Base-by-base conservation (phyloP, 2,888 invertebrate species). In the Macaria notata region DNA sequence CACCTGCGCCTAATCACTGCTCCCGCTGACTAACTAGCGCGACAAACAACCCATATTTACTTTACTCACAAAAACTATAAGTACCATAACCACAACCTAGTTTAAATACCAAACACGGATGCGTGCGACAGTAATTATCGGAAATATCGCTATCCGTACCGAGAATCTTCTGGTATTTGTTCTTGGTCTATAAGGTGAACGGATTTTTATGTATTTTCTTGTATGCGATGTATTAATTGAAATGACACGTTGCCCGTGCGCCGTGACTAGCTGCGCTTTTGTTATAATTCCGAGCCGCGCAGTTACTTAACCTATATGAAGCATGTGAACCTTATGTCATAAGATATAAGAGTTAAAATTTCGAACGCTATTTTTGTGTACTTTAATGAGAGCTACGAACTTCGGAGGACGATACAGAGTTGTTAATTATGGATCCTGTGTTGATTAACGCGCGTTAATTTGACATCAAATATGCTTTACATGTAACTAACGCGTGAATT, bases 1-100 rank as follows among this genome's bases (percentile, higher is more conserved):
- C 70, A 81, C 81, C 76, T 29, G 41, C 39, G 50, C 54, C 77
- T 84, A 86, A 88, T 86, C 81, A 81, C 68, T 77, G 81, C 79
- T 72, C 60, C 61, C 70, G 69, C 81, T 85, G 82, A 84, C 82
- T 83, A 83, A 84, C 79, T 70, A 64, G 51, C 51, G 79, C 78
- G 79, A 81, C 83, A 83, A 86, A 87, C 66, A 83, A 65, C 78
- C 79, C 73, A 69, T 86, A 78, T 86, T 85, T 74, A 83, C 80
- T 79, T 76, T 75, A 74, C 71, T 72, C 68, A 72, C 72, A 72
- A 78, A 76, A 76, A 77, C 60, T 69, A 67, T 64, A 69, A 69
- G 64, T 61, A 38, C 50, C 36, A 38, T 60, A 64, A 73, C 70
- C 68, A 62, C 73, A 72, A 73, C 58, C 9, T 41, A 41, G 41